Base-by-base conservation (phyloP, 2,113 vertebrate genomes). In the Uropsilus gracilis region DNA sequence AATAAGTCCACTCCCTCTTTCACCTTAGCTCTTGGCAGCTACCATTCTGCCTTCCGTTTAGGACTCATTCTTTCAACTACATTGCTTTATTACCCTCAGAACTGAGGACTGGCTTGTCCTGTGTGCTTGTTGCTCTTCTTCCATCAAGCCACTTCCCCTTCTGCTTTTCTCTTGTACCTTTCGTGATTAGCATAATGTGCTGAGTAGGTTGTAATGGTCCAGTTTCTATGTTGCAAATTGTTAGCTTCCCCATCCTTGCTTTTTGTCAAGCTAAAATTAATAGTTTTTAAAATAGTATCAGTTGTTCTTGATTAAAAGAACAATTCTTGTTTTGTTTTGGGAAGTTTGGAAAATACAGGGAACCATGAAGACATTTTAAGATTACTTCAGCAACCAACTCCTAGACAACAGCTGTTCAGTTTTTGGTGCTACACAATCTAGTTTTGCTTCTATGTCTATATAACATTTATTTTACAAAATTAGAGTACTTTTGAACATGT, bases 1-100 rank as follows among this genome's bases (percentile, higher is more conserved):
- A 16, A 2, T 6, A 11, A 7, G 22, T 17, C 50, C 10, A 1
- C 18, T 1, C 1, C 1, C 42, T 11, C 63, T 26, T 0, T 0
- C 22, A 14, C 53, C 57, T 30, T 61, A 24, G 12, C 0, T 24
- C 6, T 61, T 17, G 28, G 75, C 28, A 37, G 5, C 39, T n/a
- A 2, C n/a, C 28, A 1, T 18, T n/a, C 18, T 16, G 0, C 77
- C 26, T 13, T 68, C 39, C 83, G 55, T 53, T 72, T 59, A 46
- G 34, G 55, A 16, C 17, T 44, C 26, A 2, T 3, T 78, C 26
- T 68, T 42, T 39, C 4, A 92, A 4, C 66, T 30, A 24, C 28
- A 32, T 0, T 0, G 3, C 12, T 20, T 30, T 53, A 1, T 11
- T 59, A 6, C 59, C 26, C 32, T 5, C 34, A 66, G 7, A 37